Base-by-base conservation (phyloP, 2,797 vertebrate species). In the Otolemur crassicaudatus region DNA sequence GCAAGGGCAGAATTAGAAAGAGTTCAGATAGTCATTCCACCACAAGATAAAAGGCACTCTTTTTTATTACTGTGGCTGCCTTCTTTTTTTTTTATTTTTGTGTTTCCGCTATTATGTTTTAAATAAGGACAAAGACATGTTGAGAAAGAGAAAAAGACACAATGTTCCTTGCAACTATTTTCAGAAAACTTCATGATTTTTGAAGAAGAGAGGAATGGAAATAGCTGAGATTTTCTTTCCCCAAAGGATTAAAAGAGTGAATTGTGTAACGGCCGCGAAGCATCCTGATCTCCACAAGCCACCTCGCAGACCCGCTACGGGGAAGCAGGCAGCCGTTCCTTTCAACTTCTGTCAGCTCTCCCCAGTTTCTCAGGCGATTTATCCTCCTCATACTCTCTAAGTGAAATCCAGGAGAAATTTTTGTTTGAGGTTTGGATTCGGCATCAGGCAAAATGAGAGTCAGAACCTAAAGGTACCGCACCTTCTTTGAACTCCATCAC, bases 121-220 rank as follows among this genome's bases (percentile, higher is more conserved):
- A 89, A 96, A 93, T 95, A 93, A 93, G 61, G 37, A 94, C 87
- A 91, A 92, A 87, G 83, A 43, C 34, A 23, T 43, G 34, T 79
- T 31, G 63, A 72, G 87, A 29, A 81, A 92, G 92, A 46, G 72
- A 84, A 95, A 76, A 85, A 82, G 79, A 86, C 86, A 94, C 89
- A 83, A 70, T 65, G 83, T 91, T 93, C 95, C 94, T 97, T 94
- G 83, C 75, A 94, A 82, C 61, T 69, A 87, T 93, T 96, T 96
- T 90, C 92, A 94, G 92, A 91, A 89, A 80, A 70, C 83, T 67
- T 95, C 13, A 19, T 12, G 29, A 93, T 88, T 96, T 96, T 95
- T 96, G 86, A 97, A 96, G 87, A 73, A 37, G 60, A 94, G 86
- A 67, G 70, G 63, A 93, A 90, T 87, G 61, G 49, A 93, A 92